A percentile compares a stretch with the other conserved stretches of the same genome.
Conservation (phyloP, 2,888 invertebrate genomes). For the Xestia rhomboidea region DNA sequence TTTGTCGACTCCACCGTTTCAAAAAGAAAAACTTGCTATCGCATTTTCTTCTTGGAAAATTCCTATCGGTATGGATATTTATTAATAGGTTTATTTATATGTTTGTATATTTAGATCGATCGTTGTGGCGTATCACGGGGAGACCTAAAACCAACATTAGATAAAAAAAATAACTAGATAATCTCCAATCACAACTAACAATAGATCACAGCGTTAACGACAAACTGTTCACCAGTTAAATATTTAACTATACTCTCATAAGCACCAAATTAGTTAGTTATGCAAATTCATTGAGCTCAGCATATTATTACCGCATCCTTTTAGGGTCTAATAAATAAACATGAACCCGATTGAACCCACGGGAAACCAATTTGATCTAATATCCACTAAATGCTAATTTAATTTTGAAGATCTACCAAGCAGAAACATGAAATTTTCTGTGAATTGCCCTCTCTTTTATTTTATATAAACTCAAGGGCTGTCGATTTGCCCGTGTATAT, state of each 20-base stretch:
- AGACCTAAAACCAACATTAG: not conserved
- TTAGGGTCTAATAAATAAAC: slow-evolving; percentile 87
- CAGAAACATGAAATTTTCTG: slow-evolving; percentile 66
- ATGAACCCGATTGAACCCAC: slow-evolving; percentile 81
- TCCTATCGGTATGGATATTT: not conserved
- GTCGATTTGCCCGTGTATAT: slow-evolving; percentile 53
- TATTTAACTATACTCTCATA: slow-evolving; percentile 66
- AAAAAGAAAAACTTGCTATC: slow-evolving; percentile 13
- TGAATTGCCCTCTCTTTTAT: slow-evolving; percentile 72
- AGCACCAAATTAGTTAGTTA: slow-evolving; percentile 79
- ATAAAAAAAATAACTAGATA: not conserved
- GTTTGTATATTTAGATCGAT: not conserved
- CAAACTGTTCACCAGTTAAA: slow-evolving; percentile 40
- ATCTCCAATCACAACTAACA: slow-evolving; percentile 8
- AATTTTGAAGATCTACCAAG: slow-evolving; percentile 76
- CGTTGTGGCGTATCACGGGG: accelerated
- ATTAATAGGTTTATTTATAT: not conserved
- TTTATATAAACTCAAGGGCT: slow-evolving; percentile 70
- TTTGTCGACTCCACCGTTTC: slow-evolving; percentile 21
- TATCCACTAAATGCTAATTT: slow-evolving; percentile 85
- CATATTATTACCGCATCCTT: slow-evolving; percentile 82
- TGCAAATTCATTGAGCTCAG: slow-evolving; percentile 84
- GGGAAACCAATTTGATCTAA: slow-evolving; percentile 81
- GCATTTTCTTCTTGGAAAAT: slow-evolving; percentile 24
- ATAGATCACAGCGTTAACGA: slow-evolving; percentile 22